Base-by-base conservation (phyloP, 2,797 vertebrate species). In the Sarcoramphus papa region DNA sequence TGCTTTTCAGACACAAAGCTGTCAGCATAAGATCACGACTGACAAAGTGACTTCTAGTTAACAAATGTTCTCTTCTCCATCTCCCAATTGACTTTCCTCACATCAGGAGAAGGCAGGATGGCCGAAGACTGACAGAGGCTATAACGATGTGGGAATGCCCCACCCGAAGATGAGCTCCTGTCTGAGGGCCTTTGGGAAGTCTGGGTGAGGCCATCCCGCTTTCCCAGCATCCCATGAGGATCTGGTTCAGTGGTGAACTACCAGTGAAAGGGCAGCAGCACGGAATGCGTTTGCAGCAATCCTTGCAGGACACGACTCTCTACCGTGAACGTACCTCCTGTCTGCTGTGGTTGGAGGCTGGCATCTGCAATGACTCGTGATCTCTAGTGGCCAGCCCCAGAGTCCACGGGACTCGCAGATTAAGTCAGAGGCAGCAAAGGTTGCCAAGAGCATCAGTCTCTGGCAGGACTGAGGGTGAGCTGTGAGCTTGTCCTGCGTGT, bases 81-180 rank as follows among this genome's bases (percentile, higher is more conserved):
- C 28, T 64, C 31, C 51, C 64, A 9, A 0, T 0, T 21, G 84
- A 4, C 43, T 30, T 21, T 5, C 54, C 35, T 21, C 3, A 18
- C 5, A 23, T 4, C 30, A 6, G 62, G 43, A 54, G 70, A n/a
- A 63, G 50, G 33, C n/a, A 17, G 45, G 8, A 2, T 4, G 50
- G 41, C 7, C 21, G 8, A 14, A 14, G 51, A 4, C 2, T 13
- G 2, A 0, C 0, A 5, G 51, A 4, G 35, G 24, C 15, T 83
- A 3, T 3, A 4, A 5, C 0, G 0, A 2, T 3, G 16, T 14
- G 47, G 74, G 54, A 43, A 25, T 1, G 11, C 41, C 28, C 35
- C 7, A 3, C 2, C 1, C 0, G 2, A 7, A 11, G 33, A 33
- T 3, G 14, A 35, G 18, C 21, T 67, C 30, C 76, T 27, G 14